Conservation (phyloP, 2,888 invertebrate genomes). For the Tethea ocularis region DNA sequence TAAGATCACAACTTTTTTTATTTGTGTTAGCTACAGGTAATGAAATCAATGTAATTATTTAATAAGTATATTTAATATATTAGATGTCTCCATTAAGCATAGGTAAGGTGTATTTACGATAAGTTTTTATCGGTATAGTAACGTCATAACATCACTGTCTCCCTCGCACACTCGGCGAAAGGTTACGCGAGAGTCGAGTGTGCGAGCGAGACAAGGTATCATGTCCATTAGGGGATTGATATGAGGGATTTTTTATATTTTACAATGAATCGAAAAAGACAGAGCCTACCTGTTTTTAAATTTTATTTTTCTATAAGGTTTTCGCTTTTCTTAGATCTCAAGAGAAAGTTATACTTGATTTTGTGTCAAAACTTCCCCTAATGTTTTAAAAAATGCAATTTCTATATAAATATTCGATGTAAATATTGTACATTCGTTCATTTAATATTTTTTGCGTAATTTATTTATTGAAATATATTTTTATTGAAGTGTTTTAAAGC, state of each 20-base stretch:
- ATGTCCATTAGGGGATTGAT: constrained; percentile 80
- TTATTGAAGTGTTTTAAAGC: constrained; percentile 67
- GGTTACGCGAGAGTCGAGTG: constrained; percentile 27
- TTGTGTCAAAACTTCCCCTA: constrained; percentile 51
- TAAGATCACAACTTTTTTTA: constrained; percentile 43
- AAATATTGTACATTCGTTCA: constrained; percentile 81
- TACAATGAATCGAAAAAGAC: constrained; percentile 79
- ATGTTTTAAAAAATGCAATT: constrained; percentile 61
- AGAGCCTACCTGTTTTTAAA: constrained; percentile 68
- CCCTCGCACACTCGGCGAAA: constrained; percentile 43
- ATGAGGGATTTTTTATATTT: constrained; percentile 80
- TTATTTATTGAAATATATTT: constrained; percentile 78
- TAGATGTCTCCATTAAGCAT: constrained; percentile 77
- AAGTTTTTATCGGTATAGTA: constrained; percentile 79
- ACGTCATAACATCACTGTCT: constrained; percentile 65
- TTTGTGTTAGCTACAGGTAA: constrained; percentile 51
- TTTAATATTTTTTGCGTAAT: constrained; percentile 55
- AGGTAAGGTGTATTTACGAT: constrained; percentile 70
- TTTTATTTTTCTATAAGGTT: constrained; percentile 63
- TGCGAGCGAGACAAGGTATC: constrained; percentile 56
- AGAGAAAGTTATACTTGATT: constrained; percentile 38
- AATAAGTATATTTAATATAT: constrained; percentile 79
- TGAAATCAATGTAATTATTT: constrained; percentile 70
- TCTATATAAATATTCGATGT: constrained; percentile 78
- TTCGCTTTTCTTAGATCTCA: constrained; percentile 71